Evolutionary conservation across 2,888 invertebrate genomes (phyloP).

Genomic region (Empis stercorea): DNA sequence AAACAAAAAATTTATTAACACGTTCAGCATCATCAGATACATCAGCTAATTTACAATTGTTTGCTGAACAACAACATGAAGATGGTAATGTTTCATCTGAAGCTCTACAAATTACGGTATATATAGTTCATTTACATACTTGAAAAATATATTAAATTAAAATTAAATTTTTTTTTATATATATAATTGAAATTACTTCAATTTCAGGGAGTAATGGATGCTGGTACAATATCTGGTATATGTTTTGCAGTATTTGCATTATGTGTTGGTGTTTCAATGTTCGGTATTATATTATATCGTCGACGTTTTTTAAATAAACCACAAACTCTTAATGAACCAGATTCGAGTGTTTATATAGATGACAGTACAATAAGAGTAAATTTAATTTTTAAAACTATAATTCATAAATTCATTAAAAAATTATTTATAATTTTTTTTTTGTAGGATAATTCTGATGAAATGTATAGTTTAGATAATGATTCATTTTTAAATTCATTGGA

Average conservation of each 20-base stretch:
- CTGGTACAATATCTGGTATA: conserved; percentile 53
- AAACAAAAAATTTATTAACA: conserved; percentile 28
- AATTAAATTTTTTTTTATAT: no score
- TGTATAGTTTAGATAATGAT: conserved; percentile 89
- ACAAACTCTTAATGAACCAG: conserved; percentile 72
- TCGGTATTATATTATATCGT: conserved; percentile 56
- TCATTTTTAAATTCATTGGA: conserved; percentile 86
- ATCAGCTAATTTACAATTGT: conserved; percentile 13
- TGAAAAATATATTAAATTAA: background rate
- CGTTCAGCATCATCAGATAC: conserved; percentile 28
- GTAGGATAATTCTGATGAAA: conserved; percentile 84
- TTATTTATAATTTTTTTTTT: conserved; percentile 13
- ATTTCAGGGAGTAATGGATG: conserved; percentile 38
- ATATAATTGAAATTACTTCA: no score
- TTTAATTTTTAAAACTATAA: background rate
- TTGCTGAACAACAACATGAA: conserved; percentile 18
- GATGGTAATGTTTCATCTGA: conserved; percentile 29
- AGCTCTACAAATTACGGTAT: conserved; percentile 24
- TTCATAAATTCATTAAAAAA: background rate
- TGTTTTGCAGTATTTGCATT: conserved; percentile 53
- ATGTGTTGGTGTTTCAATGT: conserved; percentile 49
- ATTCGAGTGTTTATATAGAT: conserved; percentile 76
- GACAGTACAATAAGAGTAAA: conserved; percentile 72
- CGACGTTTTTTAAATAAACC: conserved; percentile 66
- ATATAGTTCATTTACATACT: background rate